Percentiles rank a stretch among this genome's conserved stretches.
Conservation (phyloP, 2,113 vertebrate genomes). For the Toxostoma redivivum region DNA sequence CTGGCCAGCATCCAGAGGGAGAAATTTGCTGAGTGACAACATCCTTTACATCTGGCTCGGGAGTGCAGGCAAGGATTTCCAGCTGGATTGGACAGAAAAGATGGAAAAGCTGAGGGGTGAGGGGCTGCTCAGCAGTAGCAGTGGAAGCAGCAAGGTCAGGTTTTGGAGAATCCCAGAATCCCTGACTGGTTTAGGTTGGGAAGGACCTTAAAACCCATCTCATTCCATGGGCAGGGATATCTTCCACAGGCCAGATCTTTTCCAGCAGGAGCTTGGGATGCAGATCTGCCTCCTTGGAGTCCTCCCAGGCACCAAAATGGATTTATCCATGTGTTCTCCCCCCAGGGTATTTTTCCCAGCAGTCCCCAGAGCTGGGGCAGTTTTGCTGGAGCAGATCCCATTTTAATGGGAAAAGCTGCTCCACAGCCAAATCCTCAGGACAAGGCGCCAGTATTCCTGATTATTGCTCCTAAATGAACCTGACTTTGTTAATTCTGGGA, state of each 20-base stretch:
- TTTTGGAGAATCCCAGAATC: neutral
- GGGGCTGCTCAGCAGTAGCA: neutral
- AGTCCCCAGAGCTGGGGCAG: neutral
- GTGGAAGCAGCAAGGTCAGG: neutral
- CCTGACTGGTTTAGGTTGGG: neutral
- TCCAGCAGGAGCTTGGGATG: neutral
- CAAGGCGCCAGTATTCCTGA: neutral
- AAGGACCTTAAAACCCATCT: neutral
- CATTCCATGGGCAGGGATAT: rapidly evolving
- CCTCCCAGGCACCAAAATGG: neutral
- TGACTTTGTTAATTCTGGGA: neutral
- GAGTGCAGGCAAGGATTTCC: constrained; percentile 33
- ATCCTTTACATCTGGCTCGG: neutral
- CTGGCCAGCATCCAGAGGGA: neutral
- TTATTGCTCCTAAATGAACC: neutral
- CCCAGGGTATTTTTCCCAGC: neutral
- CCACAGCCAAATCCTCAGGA: neutral
- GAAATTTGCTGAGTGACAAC: neutral
- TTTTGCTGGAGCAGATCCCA: neutral
- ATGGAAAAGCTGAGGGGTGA: neutral
- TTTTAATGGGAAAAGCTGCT: neutral
- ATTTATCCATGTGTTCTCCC: neutral
- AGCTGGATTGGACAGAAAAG: constrained; percentile 31
- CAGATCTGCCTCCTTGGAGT: too few species aligned
- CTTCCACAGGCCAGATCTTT: rapidly evolving